phyloP scores from a whole-genome alignment of 2,888 invertebrate species.

The Erebia epiphron region DNA sequence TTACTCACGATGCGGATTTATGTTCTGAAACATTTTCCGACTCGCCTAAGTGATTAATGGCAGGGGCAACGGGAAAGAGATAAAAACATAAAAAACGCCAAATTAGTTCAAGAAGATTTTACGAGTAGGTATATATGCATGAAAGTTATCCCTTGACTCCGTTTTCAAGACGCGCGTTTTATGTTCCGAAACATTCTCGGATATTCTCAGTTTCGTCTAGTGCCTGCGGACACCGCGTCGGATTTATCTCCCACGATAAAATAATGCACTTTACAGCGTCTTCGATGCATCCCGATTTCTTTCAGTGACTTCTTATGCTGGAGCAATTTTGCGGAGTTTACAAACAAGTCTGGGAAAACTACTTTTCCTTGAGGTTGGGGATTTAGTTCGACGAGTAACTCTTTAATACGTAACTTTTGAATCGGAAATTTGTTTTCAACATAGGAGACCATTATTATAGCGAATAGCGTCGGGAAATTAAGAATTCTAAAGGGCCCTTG shows the following conservation, averaged over 20 bases:
- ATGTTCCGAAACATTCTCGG: constrained; percentile 17
- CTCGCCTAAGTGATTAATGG: too few species aligned
- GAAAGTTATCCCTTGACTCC: too few species aligned
- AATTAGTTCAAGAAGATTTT: too few species aligned
- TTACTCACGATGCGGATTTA: too few species aligned
- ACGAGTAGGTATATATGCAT: too few species aligned
- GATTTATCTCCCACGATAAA: constrained; percentile 48
- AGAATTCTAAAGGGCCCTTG: too few species aligned
- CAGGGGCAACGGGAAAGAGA: too few species aligned
- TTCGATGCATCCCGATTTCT: constrained; percentile 42
- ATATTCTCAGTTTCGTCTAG: constrained; percentile 19
- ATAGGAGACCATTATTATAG: too few species aligned
- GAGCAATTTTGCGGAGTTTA: constrained; percentile 30
- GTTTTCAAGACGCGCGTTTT: not conserved
- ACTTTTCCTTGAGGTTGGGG: constrained; percentile 2
- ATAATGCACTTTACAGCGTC: constrained; percentile 50
- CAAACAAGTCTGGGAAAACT: constrained; percentile 18
- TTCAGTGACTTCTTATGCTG: constrained; percentile 27
- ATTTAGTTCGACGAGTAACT: not conserved
- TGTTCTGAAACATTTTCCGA: too few species aligned
- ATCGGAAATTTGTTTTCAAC: not conserved
- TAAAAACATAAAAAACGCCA: too few species aligned
- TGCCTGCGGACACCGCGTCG: constrained; percentile 24
- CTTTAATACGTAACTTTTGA: not conserved
- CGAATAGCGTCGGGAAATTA: too few species aligned